A percentile compares a stretch with the other conserved stretches of the same genome.
Conservation (phyloP, 2,113 vertebrate species). For the Perccottus glenii region DNA sequence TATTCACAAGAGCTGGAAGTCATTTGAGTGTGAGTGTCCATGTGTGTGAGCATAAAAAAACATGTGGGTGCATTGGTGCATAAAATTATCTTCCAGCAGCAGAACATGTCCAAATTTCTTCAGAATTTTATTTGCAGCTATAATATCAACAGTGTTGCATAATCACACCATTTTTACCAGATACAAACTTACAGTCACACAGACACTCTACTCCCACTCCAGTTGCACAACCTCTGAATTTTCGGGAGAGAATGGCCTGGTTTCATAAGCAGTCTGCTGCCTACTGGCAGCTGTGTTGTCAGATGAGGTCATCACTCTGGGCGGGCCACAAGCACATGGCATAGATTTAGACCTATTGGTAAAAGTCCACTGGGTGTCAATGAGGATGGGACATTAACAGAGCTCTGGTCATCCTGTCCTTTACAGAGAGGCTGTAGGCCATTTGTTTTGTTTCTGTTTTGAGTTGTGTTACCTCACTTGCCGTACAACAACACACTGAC, state of each 20-base stretch:
- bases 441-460: slow-evolving; percentile 37
- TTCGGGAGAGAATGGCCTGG: slow-evolving; percentile 62
- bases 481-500: slow-evolving; percentile 41
- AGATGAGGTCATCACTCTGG: slow-evolving; percentile 67
- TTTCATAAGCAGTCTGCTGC: slow-evolving; percentile 70
- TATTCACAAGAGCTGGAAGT: slow-evolving; percentile 58
- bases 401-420: slow-evolving; percentile 28
- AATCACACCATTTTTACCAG: slow-evolving; percentile 52
- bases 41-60: background rate
- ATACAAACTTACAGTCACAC: slow-evolving; percentile 43
- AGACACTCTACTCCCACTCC: slow-evolving; percentile 48
- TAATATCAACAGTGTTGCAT: slow-evolving; percentile 59
- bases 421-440: slow-evolving; percentile 20
- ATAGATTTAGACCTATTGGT: slow-evolving; percentile 38
- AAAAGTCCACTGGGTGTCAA: slow-evolving; percentile 46
- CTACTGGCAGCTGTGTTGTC: slow-evolving; percentile 66
- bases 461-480: slow-evolving; percentile 31
- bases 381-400: slow-evolving; percentile 21
- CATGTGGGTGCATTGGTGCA: background rate
- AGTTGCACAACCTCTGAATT: slow-evolving; percentile 69
- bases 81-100: slow-evolving; percentile 14
- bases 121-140: slow-evolving; percentile 40
- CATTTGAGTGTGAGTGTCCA: slow-evolving; percentile 9
- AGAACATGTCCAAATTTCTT: slow-evolving; percentile 19
- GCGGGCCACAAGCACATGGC: slow-evolving; percentile 33